Evolutionary conservation across 2,888 invertebrate species (phyloP).

Genomic region (Drosophila subquinaria): DNA sequence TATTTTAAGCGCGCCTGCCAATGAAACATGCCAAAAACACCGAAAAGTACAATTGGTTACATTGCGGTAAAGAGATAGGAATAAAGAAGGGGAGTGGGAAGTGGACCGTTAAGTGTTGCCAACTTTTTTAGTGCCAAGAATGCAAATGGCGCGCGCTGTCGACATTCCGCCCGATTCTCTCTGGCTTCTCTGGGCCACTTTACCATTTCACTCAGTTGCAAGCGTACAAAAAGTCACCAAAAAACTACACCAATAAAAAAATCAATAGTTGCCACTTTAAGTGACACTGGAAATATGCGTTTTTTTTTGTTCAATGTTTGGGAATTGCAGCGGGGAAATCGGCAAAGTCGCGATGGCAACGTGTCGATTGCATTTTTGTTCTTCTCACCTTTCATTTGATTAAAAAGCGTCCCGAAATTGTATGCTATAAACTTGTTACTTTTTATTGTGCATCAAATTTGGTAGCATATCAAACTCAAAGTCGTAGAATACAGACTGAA

Average conservation of each 20-base stretch:
- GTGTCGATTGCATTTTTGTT: slow-evolving; percentile 17
- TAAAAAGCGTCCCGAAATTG: slow-evolving; percentile 26
- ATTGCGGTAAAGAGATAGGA: slow-evolving; percentile 2
- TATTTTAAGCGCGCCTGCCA: slow-evolving; percentile 74
- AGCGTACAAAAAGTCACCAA: slow-evolving; percentile 2
- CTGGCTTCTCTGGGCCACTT: slow-evolving; percentile 45
- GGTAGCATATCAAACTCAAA: neutral
- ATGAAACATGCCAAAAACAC: slow-evolving; percentile 76
- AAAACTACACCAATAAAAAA: slow-evolving; percentile 17
- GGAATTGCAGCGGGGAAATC: slow-evolving; percentile 23
- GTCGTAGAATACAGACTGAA: too few species aligned
- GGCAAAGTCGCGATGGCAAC: slow-evolving; percentile 5
- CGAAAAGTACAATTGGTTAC: slow-evolving; percentile 44
- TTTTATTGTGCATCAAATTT: slow-evolving; percentile 13
- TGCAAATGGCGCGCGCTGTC: slow-evolving; percentile 72
- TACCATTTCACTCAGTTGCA: slow-evolving; percentile 30
- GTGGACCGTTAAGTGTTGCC: slow-evolving; percentile 56
- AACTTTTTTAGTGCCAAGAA: slow-evolving; percentile 70
- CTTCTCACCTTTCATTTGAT: slow-evolving; percentile 37
- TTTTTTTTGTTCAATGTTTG: slow-evolving; percentile 11
- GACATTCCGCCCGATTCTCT: slow-evolving; percentile 31
- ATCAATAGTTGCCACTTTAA: slow-evolving; percentile 60
- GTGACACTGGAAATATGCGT: slow-evolving; percentile 59
- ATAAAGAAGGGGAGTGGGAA: neutral
- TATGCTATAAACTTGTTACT: slow-evolving; percentile 24